Evolutionary conservation across 2,797 vertebrate species (phyloP).

Genomic region (Cyprinodon diabolis): DNA sequence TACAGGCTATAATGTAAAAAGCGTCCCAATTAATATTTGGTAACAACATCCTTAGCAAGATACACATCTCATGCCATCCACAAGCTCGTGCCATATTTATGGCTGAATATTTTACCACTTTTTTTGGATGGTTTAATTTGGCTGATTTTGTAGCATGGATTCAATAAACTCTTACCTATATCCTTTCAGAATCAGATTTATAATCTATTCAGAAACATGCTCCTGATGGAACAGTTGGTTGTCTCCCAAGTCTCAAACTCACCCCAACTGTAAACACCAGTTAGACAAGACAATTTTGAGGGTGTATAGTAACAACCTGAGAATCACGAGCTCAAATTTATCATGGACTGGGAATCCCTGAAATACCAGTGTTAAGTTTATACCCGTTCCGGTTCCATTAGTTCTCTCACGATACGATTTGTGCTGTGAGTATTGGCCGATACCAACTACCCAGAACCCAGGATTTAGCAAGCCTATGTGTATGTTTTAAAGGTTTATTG

Average conservation of each 20-base stretch:
- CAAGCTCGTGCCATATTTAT: background rate
- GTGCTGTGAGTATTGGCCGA: too few relatives aligned
- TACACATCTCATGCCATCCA: too few relatives aligned
- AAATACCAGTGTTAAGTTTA: background rate
- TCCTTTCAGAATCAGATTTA: background rate
- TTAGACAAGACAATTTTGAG: background rate
- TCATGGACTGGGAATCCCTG: background rate
- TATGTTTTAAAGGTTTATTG: too few relatives aligned
- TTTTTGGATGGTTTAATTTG: background rate
- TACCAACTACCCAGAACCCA: too few relatives aligned
- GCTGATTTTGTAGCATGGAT: background rate
- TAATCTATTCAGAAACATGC: too few relatives aligned
- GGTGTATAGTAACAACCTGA: background rate
- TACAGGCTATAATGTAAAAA: background rate
- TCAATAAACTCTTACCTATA: background rate
- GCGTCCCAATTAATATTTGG: background rate
- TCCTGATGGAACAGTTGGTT: background rate
- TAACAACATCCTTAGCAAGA: background rate
- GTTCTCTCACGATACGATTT: too few relatives aligned
- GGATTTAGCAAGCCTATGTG: too few relatives aligned
- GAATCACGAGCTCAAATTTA: background rate
- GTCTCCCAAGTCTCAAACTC: background rate
- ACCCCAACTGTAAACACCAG: background rate
- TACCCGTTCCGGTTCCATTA: too few relatives aligned
- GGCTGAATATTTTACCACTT: background rate